A percentile compares a stretch with the other conserved stretches of the same genome.
phyloP scores from a whole-genome alignment of 1,140 invertebrate genomes.

The Solenopsis invicta region DNA sequence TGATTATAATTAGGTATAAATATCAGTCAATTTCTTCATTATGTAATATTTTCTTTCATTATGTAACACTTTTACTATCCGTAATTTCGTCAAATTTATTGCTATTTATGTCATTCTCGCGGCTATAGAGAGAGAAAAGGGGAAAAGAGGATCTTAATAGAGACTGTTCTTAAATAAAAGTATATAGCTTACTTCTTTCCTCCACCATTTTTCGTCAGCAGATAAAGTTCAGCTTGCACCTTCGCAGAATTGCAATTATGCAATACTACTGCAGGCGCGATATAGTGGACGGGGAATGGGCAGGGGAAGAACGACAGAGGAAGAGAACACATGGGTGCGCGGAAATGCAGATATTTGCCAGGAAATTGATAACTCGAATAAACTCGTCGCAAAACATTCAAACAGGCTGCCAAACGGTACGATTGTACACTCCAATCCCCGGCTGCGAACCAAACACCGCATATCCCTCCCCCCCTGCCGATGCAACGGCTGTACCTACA shows the following conservation, averaged over 20 bases:
- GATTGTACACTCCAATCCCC: constrained; percentile 70
- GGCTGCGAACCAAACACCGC: constrained; percentile 64
- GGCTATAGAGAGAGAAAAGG: not conserved
- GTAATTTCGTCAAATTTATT: not conserved
- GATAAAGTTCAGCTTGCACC: constrained; percentile 27
- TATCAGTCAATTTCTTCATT: constrained; percentile 13
- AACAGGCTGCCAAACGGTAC: constrained; percentile 77
- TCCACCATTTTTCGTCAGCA: not conserved
- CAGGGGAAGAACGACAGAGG: constrained; percentile 16
- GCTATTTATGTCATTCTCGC: not conserved
- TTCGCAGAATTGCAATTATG: constrained; percentile 4
- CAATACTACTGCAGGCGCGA: not conserved
- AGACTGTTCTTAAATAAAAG: not conserved
- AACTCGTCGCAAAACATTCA: constrained; percentile 84
- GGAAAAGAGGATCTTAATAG: not conserved
- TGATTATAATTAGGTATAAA: constrained; percentile 17
- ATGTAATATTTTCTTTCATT: not conserved
- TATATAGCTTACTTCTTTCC: not conserved
- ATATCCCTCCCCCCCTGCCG: constrained; percentile 7
- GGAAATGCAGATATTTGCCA: constrained; percentile 86
- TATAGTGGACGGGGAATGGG: constrained; percentile 27
- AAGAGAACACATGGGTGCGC: constrained; percentile 51
- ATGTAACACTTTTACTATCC: not conserved
- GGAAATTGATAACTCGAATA: constrained; percentile 87
- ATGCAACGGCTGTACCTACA: constrained; percentile 34